Evolutionary conservation across 2,888 invertebrate species (phyloP).

Genomic region (Acronicta aceris): DNA sequence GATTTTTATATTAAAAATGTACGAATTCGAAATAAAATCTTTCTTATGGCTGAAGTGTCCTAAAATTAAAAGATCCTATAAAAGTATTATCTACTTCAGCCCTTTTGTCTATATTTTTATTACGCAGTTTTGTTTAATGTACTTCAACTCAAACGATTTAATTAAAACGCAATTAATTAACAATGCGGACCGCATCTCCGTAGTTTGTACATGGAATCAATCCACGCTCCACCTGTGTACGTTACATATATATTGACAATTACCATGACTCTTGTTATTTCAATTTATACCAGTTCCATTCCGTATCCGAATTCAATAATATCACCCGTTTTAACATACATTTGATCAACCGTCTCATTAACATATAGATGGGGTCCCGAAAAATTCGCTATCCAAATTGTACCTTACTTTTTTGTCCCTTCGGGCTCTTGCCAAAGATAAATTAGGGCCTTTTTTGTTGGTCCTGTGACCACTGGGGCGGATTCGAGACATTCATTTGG

Average conservation of each 20-base stretch:
- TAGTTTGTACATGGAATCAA: conserved; percentile 8
- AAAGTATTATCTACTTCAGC: too few species aligned
- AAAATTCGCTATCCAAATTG: conserved; percentile 73
- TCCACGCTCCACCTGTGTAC: conserved; percentile 6
- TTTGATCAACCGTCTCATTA: conserved; percentile 77
- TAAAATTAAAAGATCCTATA: too few species aligned
- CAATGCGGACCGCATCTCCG: background rate
- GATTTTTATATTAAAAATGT: background rate
- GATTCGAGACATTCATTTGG: conserved; percentile 65
- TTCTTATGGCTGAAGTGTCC: background rate
- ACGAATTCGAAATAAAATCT: background rate
- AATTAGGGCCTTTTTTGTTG: conserved; percentile 71
- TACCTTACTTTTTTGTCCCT: conserved; percentile 71
- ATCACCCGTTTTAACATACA: conserved; percentile 75
- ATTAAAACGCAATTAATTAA: conserved; percentile 9
- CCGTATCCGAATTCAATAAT: conserved; percentile 65
- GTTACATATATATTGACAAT: conserved; percentile 49
- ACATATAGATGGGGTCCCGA: conserved; percentile 74
- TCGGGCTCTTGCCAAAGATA: conserved; percentile 68
- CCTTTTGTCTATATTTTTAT: background rate
- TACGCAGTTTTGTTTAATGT: background rate
- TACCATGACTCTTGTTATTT: conserved; percentile 68
- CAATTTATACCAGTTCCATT: conserved; percentile 66
- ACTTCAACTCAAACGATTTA: conserved; percentile 2
- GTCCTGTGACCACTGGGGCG: conserved; percentile 67